phyloP scores from a whole-genome alignment of 2,113 vertebrate species.

The Tetraodon nigroviridis region DNA sequence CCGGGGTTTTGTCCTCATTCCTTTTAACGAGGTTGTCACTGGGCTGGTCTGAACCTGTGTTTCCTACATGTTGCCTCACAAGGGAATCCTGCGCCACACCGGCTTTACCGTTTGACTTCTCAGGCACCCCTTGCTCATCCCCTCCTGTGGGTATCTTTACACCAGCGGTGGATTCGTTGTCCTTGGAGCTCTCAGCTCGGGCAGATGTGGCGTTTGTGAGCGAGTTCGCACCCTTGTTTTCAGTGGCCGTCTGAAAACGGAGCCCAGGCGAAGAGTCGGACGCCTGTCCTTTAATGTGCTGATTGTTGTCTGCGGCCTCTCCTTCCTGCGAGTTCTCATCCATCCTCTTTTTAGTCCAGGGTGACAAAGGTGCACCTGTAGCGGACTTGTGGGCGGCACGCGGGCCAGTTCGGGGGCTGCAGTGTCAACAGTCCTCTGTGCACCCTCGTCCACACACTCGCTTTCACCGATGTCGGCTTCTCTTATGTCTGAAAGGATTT shows the following conservation, averaged over 20 bases:
- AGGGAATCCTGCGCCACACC: conserved; percentile 19
- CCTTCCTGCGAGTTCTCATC: conserved; percentile 9
- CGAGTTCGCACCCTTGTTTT: conserved; percentile 6
- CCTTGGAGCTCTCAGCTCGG: conserved; percentile 11
- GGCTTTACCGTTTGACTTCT: conserved; percentile 9
- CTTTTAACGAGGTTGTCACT: conserved; percentile 25
- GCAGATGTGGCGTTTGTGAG: conserved; percentile 12
- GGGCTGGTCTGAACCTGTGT: conserved; percentile 1
- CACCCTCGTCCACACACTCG: not conserved
- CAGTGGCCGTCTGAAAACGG: conserved; percentile 7
- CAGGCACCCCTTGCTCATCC: conserved; percentile 2
- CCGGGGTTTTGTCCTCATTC: conserved; percentile 17
- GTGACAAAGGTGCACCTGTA: not conserved
- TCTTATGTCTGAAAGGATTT: conserved; percentile 27
- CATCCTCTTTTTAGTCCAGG: not conserved
- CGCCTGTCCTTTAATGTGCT: not conserved
- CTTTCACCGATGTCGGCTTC: conserved; percentile 19
- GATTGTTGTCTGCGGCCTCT: conserved; percentile 2
- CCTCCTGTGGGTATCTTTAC: conserved; percentile 7
- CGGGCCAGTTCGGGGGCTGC: not conserved
- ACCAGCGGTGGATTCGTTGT: conserved; percentile 8
- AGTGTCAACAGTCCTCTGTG: not conserved
- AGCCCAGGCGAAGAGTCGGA: conserved; percentile 14
- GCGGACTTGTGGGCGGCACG: conserved; percentile 3
- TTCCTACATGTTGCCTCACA: no score